phyloP scores from a whole-genome alignment of 30 jellyfish, hydroid and myxozoan species.

The Hydractinia symbiolongicarpus region DNA sequence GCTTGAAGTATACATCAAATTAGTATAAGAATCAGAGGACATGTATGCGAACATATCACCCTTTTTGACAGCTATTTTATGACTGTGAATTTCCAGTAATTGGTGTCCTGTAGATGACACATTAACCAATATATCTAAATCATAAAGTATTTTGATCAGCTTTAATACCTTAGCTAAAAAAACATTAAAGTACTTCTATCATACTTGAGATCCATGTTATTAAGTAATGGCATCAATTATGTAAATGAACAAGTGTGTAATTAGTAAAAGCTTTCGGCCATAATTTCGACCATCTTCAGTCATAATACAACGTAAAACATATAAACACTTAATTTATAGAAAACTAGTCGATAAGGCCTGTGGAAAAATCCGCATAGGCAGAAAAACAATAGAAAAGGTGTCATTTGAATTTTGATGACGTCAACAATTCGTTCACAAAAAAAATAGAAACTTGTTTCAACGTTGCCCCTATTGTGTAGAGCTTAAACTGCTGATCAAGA shows the following conservation, averaged over 20 bases:
- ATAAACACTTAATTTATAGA: too few relatives aligned
- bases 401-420: too few relatives aligned
- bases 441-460: too few relatives aligned
- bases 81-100: not conserved
- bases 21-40: not conserved
- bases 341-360: too few relatives aligned
- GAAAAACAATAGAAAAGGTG: too few relatives aligned
- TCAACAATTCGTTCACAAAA: too few relatives aligned
- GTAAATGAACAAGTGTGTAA: not conserved
- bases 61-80: not conserved
- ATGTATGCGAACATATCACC: conserved; percentile 3
- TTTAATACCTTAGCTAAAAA: not conserved
- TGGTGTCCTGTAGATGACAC: not conserved
- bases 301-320: too few relatives aligned
- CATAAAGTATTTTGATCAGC: not conserved
- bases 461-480: too few relatives aligned
- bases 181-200: not conserved
- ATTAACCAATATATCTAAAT: not conserved
- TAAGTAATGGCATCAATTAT: not conserved
- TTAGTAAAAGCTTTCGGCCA: not conserved
- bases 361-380: too few relatives aligned
- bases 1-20: not conserved
- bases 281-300: too few relatives aligned
- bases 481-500: too few relatives aligned
- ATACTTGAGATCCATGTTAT: not conserved